These are phyloP conservation scores for Sceloporus tristichus DNA, from an alignment of 2,113 vertebrate genomes.

Conservation along the genomic window DNA sequence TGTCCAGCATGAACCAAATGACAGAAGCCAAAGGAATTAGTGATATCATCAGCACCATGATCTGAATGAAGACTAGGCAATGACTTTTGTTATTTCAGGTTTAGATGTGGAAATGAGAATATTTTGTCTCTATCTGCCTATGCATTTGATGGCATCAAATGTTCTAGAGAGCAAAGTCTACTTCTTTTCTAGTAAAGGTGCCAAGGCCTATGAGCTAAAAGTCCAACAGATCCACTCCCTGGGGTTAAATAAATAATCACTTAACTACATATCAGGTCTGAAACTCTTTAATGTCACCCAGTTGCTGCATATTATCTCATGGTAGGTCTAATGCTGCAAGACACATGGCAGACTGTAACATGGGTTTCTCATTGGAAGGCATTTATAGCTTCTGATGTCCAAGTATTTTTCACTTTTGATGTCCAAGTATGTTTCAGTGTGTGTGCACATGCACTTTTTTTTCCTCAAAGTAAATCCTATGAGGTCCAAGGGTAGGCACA, in stretches of 20 bases:
- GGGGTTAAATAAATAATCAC: not conserved
- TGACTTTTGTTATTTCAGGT: slow-evolving; percentile 44
- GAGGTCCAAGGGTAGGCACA: not conserved
- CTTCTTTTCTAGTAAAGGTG: slow-evolving; percentile 1
- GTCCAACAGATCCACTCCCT: not conserved
- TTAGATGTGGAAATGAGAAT: not conserved
- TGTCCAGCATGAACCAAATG: slow-evolving; percentile 58
- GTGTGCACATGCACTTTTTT: not conserved
- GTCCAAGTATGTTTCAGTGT: not conserved
- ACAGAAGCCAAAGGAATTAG: slow-evolving; percentile 60
- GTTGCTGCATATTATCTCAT: not conserved
- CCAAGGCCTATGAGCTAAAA: not conserved
- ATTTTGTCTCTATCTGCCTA: not conserved
- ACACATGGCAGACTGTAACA: not conserved
- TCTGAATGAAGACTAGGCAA: slow-evolving; percentile 52
- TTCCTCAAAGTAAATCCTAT: no score
- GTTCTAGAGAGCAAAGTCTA: not conserved
- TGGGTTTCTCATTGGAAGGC: not conserved
- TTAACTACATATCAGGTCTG: not conserved
- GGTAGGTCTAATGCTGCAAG: not conserved
- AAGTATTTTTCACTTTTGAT: not conserved
- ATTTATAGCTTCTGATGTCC: not conserved
- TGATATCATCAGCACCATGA: slow-evolving; percentile 53
- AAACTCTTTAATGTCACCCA: not conserved
- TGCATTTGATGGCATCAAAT: not conserved